phyloP scores from a whole-genome alignment of 64 coral and sea anemone genomes.

The Orbicella faveolata region DNA sequence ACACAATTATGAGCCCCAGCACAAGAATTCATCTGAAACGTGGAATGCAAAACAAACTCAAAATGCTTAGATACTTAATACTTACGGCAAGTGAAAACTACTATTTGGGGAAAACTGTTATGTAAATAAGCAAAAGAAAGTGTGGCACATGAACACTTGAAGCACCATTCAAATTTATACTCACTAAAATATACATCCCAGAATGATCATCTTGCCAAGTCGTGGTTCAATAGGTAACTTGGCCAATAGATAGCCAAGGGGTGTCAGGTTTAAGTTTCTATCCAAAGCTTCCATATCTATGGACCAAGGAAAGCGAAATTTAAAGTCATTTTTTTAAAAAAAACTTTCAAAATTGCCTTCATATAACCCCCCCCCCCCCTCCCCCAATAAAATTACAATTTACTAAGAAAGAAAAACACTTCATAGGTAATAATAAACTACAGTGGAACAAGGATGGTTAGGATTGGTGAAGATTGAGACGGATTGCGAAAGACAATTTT shows the following conservation, averaged over 20 bases:
- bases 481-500: too few species aligned
- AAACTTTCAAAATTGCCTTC: too few species aligned
- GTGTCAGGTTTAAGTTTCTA: constrained; percentile 71
- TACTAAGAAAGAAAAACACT: neutral
- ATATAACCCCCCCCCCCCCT: too few species aligned
- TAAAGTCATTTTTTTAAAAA: too few species aligned
- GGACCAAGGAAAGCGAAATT: neutral
- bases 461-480: too few species aligned
- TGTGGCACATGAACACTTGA: too few species aligned
- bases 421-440: too few species aligned
- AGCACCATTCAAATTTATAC: neutral
- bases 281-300: constrained; percentile 98
- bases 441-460: too few species aligned
- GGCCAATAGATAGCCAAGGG: constrained; percentile 90
- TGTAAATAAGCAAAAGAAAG: neutral
- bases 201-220: constrained; percentile 96
- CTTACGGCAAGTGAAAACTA: too few species aligned
- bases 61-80: too few species aligned
- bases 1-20: neutral
- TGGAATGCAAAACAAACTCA: too few species aligned
- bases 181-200: constrained; percentile 94
- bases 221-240: constrained; percentile 95
- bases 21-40: too few species aligned
- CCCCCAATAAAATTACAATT: neutral
- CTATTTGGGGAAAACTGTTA: neutral